A percentile compares a stretch with the other conserved stretches of the same genome.
phyloP scores from a whole-genome alignment of 2,888 invertebrate genomes.

The Caenorhabditis sp. region DNA sequence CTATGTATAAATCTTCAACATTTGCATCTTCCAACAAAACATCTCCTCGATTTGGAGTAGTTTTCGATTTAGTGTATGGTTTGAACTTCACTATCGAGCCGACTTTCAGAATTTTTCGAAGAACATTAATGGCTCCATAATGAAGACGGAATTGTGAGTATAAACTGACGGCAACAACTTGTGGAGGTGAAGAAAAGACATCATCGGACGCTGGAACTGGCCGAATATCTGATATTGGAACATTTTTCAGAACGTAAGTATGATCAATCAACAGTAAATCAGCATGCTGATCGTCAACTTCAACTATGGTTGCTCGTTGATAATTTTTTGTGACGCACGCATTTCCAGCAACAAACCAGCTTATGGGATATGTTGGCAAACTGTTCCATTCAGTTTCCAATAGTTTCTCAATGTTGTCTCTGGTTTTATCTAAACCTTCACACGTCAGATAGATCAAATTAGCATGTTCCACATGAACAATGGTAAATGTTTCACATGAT shows the following conservation, averaged over 20 bases:
- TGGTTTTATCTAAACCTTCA: slow-evolving; percentile 1
- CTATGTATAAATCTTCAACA: neutral
- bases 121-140: slow-evolving; percentile 12
- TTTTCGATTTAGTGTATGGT: slow-evolving; percentile 12
- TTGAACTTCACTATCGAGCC: slow-evolving; percentile 6
- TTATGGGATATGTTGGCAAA: neutral
- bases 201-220: neutral
- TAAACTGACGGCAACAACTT: neutral
- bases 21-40: neutral
- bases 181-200: slow-evolving; percentile 4
- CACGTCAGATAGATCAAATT: slow-evolving; percentile 16
- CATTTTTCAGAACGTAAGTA: neutral
- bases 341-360: neutral
- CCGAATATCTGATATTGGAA: neutral
- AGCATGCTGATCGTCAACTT: neutral
- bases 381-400: neutral
- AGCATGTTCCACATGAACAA: slow-evolving; percentile 14
- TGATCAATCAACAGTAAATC: slow-evolving; percentile 2
- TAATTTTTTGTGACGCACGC: neutral
- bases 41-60: slow-evolving; percentile 13
- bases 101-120: slow-evolving; percentile 8
- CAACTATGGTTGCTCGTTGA: slow-evolving; percentile 1
- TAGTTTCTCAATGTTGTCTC: slow-evolving; percentile 8
- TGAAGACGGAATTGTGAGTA: slow-evolving; percentile 2
- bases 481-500: neutral